Evolutionary conservation across 2,797 vertebrate genomes (phyloP).

Genomic region (Calcarius lapponicus): DNA sequence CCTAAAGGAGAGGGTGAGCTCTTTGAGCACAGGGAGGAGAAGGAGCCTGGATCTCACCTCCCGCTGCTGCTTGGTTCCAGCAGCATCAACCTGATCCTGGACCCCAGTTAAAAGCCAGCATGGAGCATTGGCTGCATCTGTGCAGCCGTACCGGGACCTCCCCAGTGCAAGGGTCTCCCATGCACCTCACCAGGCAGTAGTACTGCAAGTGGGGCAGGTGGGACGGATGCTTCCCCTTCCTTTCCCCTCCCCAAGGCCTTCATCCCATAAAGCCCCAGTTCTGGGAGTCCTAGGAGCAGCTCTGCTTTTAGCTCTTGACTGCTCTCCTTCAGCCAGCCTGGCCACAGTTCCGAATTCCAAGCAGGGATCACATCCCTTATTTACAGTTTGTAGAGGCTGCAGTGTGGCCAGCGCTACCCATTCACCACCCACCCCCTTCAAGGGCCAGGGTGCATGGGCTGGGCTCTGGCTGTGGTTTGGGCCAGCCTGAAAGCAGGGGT

Average conservation of each 20-base stretch:
- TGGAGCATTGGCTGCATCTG: not conserved
- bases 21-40: not conserved
- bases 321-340: not conserved
- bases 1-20: not conserved
- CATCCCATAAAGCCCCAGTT: not conserved
- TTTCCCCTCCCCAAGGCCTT: not conserved
- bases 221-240: not conserved
- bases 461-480: not conserved
- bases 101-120: not conserved
- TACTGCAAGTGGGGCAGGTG: not conserved
- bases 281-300: not conserved
- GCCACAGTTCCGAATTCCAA: not conserved
- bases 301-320: not conserved
- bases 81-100: not conserved
- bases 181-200: rapidly evolving
- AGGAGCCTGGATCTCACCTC: not conserved
- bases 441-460: not conserved
- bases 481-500: not conserved
- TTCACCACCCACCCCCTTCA: rapidly evolving
- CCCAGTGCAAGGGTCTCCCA: not conserved
- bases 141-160: not conserved
- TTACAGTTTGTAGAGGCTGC: not conserved
- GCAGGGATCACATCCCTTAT: not conserved
- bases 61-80: not conserved
- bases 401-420: not conserved